Evolutionary conservation across 2,888 invertebrate species (phyloP).

Genomic region (Lasius platythorax): DNA sequence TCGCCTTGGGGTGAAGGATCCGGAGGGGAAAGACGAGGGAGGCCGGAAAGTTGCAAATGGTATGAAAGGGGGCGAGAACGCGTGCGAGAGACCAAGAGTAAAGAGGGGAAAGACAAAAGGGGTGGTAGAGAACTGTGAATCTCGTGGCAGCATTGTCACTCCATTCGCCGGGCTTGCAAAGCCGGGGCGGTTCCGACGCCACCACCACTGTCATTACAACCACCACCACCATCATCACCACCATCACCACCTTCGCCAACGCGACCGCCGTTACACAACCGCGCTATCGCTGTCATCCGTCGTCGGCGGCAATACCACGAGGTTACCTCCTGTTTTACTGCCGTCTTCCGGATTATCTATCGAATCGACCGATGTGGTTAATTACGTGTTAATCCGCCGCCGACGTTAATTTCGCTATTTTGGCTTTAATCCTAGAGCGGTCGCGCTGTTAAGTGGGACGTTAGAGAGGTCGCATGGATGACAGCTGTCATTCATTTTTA

Average conservation of each 20-base stretch:
- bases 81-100: conserved; percentile 70
- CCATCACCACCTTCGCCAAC: conserved; percentile 60
- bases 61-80: conserved; percentile 71
- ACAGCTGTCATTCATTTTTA: no score
- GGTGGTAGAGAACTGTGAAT: conserved; percentile 79
- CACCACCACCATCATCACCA: conserved; percentile 54
- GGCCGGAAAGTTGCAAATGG: conserved; percentile 77
- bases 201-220: conserved; percentile 69
- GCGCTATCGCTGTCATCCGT: conserved; percentile 50
- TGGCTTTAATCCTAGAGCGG: conserved; percentile 64
- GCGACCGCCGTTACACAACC: conserved; percentile 46
- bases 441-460: no score
- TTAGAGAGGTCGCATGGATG: no score
- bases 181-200: conserved; percentile 77
- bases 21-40: conserved; percentile 58
- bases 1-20: conserved; percentile 9
- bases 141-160: conserved; percentile 79
- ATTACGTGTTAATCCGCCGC: conserved; percentile 74
- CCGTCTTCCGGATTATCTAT: conserved; percentile 79
- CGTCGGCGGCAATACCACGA: conserved; percentile 67
- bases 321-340: conserved; percentile 79
- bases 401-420: conserved; percentile 77
- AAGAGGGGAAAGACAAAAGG: conserved; percentile 77
- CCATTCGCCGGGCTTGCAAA: conserved; percentile 76
- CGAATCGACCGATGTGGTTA: conserved; percentile 75